Percentiles rank a stretch among this genome's conserved stretches.
These are phyloP conservation scores for Seriola dumerili DNA, from an alignment of 2,113 vertebrate species.

Conservation along the genomic window DNA sequence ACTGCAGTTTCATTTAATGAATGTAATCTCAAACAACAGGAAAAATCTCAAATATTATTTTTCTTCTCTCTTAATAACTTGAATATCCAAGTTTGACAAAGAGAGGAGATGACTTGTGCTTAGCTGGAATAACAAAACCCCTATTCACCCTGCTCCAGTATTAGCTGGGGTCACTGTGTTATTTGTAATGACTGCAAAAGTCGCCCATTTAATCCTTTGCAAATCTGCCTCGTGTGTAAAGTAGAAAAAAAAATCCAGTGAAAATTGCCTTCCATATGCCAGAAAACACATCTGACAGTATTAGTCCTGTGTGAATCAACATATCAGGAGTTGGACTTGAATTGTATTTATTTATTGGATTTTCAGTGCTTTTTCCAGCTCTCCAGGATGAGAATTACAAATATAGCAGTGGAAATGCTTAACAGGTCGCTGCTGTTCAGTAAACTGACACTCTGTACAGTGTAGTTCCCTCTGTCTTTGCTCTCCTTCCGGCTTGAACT, in stretches of 20 bases:
- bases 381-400: background rate
- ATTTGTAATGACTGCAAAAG: slow-evolving; percentile 21
- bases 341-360: background rate
- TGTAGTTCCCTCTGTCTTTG: background rate
- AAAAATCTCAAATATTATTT: background rate
- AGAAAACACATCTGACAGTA: background rate
- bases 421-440: background rate
- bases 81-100: background rate
- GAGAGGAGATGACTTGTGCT: background rate
- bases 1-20: no score
- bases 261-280: slow-evolving; percentile 7
- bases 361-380: background rate
- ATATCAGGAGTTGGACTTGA: background rate
- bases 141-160: slow-evolving; percentile 1
- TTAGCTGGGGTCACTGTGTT: slow-evolving; percentile 17
- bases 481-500: background rate
- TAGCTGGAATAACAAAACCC: slow-evolving; percentile 1
- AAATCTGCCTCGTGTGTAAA: slow-evolving; percentile 33
- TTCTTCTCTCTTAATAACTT: background rate
- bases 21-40: no score
- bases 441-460: background rate
- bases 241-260: slow-evolving; percentile 15
- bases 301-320: background rate
- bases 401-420: background rate
- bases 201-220: slow-evolving; percentile 21